phyloP scores from a whole-genome alignment of 1,140 invertebrate genomes.

The Drosophila orena region DNA sequence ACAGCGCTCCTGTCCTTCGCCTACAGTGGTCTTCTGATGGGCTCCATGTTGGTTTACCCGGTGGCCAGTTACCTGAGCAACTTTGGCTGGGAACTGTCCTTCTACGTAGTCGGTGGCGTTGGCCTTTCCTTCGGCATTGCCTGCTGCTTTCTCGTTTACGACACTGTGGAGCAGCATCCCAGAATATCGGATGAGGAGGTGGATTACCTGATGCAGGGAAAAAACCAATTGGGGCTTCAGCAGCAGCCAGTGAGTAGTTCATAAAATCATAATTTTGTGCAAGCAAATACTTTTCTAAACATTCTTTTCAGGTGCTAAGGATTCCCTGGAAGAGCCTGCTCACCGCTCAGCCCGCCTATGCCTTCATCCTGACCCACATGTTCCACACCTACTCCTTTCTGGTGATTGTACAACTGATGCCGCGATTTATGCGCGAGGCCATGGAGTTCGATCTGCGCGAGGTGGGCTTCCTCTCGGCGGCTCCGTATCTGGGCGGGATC shows the following conservation, averaged over 20 bases:
- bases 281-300: neutral
- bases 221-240: neutral
- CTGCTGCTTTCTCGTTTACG: constrained; percentile 69
- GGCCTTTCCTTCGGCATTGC: constrained; percentile 52
- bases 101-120: constrained; percentile 66
- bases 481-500: constrained; percentile 63
- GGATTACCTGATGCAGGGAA: constrained; percentile 45
- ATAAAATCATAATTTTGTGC: too few species aligned
- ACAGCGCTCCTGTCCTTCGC: constrained; percentile 70
- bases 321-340: constrained; percentile 67
- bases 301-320: constrained; percentile 12
- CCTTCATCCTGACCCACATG: constrained; percentile 73
- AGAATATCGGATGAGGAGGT: constrained; percentile 54
- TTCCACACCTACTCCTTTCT: constrained; percentile 72
- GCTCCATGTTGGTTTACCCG: constrained; percentile 66
- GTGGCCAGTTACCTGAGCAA: constrained; percentile 61
- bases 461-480: constrained; percentile 63
- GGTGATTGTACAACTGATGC: constrained; percentile 53
- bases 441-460: constrained; percentile 60
- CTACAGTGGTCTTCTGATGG: constrained; percentile 69
- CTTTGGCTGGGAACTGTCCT: constrained; percentile 61
- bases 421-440: constrained; percentile 72
- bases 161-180: constrained; percentile 69
- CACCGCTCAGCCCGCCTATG: constrained; percentile 51
- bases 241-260: constrained; percentile 23